Conservation (phyloP, 2,113 vertebrate species). For the Engraulis encrasicolus region DNA sequence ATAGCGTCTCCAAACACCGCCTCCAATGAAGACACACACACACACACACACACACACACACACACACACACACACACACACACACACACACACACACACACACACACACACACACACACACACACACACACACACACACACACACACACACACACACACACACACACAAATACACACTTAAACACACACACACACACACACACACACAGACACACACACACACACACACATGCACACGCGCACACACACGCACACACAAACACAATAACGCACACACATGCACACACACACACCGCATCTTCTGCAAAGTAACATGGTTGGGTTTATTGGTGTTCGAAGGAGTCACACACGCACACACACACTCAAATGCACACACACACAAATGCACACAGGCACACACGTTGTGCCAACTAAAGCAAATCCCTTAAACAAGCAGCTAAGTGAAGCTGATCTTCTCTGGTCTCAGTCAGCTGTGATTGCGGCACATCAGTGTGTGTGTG, state of each 20-base stretch:
- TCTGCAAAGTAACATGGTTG: constrained; percentile 24
- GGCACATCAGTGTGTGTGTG: too few relatives aligned
- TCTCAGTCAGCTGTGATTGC: too few relatives aligned
- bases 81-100: neutral
- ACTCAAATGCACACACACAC: neutral
- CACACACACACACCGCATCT: neutral
- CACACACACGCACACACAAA: neutral
- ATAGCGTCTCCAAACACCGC: constrained; percentile 25
- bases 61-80: neutral
- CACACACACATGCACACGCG: neutral
- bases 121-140: too few relatives aligned
- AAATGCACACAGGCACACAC: neutral
- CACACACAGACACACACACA: neutral
- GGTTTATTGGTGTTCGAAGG: constrained; percentile 42
- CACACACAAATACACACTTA: neutral
- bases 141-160: neutral
- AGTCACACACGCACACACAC: constrained; percentile 23
- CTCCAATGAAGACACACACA: neutral
- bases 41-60: constrained; percentile 1
- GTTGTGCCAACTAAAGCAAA: constrained; percentile 1
- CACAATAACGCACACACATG: neutral
- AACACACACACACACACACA: constrained; percentile 1
- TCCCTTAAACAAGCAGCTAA: neutral
- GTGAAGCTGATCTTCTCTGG: too few relatives aligned
- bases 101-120: too few relatives aligned